Evolutionary conservation across 1,140 invertebrate species (phyloP).

Genomic region (Leptinotarsa lineolata): DNA sequence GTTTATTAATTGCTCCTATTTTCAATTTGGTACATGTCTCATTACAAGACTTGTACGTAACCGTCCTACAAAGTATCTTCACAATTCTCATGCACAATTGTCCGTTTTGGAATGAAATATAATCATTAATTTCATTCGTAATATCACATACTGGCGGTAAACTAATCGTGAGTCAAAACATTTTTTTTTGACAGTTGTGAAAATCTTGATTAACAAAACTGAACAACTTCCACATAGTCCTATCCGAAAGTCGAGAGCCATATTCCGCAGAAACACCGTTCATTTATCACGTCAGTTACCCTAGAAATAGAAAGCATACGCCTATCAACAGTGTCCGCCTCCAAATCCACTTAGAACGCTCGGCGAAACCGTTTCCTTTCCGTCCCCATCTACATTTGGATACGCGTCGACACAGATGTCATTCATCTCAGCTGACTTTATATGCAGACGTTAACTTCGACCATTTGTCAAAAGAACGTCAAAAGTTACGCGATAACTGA

Average conservation of each 20-base stretch:
- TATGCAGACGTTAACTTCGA: not conserved
- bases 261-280: not conserved
- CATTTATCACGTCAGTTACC: not conserved
- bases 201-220: not conserved
- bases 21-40: too few relatives aligned
- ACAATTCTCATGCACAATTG: too few relatives aligned
- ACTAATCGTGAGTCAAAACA: too few relatives aligned
- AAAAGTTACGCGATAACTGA: slow-evolving; percentile 8
- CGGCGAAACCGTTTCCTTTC: not conserved
- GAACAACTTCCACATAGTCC: not conserved
- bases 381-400: slow-evolving; percentile 1
- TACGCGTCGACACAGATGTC: slow-evolving; percentile 6
- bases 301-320: not conserved
- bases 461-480: slow-evolving; percentile 8
- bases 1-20: too few relatives aligned
- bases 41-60: too few relatives aligned
- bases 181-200: not conserved
- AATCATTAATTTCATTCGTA: too few relatives aligned
- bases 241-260: not conserved
- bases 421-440: not conserved
- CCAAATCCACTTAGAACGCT: slow-evolving; percentile 5
- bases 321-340: slow-evolving; percentile 4
- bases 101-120: too few relatives aligned
- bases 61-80: too few relatives aligned
- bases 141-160: too few relatives aligned